Conservation (phyloP, 1,140 invertebrate species). For the Aethina tumida region DNA sequence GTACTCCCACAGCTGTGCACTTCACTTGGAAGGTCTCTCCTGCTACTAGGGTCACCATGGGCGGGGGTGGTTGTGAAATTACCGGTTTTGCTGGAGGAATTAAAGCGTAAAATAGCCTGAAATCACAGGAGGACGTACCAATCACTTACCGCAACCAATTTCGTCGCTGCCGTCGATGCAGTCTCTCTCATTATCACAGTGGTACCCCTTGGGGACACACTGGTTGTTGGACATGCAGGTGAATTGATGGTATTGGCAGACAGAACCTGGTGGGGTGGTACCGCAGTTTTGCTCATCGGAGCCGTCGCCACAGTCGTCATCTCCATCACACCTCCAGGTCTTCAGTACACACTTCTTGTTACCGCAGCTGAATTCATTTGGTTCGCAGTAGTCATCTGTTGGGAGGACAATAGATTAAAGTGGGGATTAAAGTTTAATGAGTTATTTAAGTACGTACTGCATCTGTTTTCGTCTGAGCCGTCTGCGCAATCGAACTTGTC, state of each 20-base stretch:
- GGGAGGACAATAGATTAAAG: no score
- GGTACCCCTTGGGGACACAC: slow-evolving; percentile 88
- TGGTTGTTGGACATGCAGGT: slow-evolving; percentile 66
- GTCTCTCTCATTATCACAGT: slow-evolving; percentile 85
- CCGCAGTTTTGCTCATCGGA: slow-evolving; percentile 67
- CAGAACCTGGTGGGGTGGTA: slow-evolving; percentile 46
- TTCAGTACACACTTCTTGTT: slow-evolving; percentile 87
- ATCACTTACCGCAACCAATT: slow-evolving; percentile 57
- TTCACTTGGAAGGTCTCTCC: slow-evolving; percentile 67
- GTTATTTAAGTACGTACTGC: slow-evolving; percentile 52
- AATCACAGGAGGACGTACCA: background rate
- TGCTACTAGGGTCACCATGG: slow-evolving; percentile 54
- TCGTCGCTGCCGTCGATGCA: slow-evolving; percentile 86
- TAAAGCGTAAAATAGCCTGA: background rate
- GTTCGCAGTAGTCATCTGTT: slow-evolving; percentile 70
- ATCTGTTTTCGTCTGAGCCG: slow-evolving; percentile 80
- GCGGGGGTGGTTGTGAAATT: slow-evolving; percentile 57
- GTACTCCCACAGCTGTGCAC: slow-evolving; percentile 82
- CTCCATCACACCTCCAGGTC: slow-evolving; percentile 81
- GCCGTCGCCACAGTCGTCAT: slow-evolving; percentile 89
- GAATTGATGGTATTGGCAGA: slow-evolving; percentile 74
- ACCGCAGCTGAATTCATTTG: slow-evolving; percentile 83
- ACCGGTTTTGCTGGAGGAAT: slow-evolving; percentile 19
- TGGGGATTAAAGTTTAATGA: background rate
- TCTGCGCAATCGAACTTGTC: slow-evolving; percentile 73